Base-by-base conservation (phyloP, 2,797 vertebrate species). In the Hoplostethus mediterraneus region DNA sequence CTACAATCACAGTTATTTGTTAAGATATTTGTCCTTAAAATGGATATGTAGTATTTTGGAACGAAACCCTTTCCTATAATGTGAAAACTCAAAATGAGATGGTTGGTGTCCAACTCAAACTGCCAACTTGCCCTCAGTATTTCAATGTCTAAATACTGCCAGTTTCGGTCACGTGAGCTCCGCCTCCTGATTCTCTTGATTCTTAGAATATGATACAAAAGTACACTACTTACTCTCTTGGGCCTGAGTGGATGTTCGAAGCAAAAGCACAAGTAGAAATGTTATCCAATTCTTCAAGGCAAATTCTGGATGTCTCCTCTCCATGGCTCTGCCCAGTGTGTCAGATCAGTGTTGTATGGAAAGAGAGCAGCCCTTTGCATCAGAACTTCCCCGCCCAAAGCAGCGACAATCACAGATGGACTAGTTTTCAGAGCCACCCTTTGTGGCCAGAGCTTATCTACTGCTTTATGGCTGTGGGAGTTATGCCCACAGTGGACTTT, bases 171-270 rank as follows among this genome's bases (percentile, higher is more conserved):
- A 21, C 21, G 21, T 21, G 21, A 21, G 21, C 21, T 21, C 21
- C 21, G 21, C 21, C 21, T 21, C 21, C 21, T 21, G 21, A 21
- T 21, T 21, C 21, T 21, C 21, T 21, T 21, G 21, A 21, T 21
- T 21, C 21, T 21, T 21, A 21, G 21, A 21, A 21, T 21, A 21
- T 21, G 21, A 21, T 21, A 21, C 21, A 21, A 21, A 21, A 21
- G 21, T 21, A 21, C 17, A 33, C 36, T 65, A 92, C 92, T 93
- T 81, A 94, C 93, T 0, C 33, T 69, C 4, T 63, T 79, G 73
- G 2, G 40, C 76, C 28, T 76, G 63, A 2, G 63, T 60, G 42
- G 80, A 73, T 0, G 69, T 67, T 1, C 75, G 79, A 49, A 91
- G 64, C 25, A 87, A 48, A 51, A 86, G 47, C 68, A 92, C 51